These are phyloP conservation scores for Steinernema carpocapsae DNA, from an alignment of 2,888 invertebrate species.

Conservation along the genomic window DNA sequence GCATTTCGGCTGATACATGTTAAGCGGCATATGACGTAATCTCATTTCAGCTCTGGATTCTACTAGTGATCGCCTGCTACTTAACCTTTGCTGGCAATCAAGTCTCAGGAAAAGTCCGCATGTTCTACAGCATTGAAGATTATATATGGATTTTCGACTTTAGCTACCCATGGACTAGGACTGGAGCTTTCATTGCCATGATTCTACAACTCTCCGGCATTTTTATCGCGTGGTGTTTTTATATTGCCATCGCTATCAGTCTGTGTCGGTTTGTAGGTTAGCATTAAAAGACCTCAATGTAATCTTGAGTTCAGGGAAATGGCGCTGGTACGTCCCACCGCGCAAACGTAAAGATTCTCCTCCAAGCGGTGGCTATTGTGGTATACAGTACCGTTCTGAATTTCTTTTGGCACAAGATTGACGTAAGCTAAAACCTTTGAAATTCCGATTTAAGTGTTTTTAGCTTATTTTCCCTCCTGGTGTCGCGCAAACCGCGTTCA, in stretches of 20 bases:
- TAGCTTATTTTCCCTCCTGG: not conserved
- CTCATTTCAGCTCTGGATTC: constrained; percentile 10
- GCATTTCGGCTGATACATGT: too few species aligned
- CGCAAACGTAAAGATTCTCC: not conserved
- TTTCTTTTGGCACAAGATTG: constrained; percentile 3
- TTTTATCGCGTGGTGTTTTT: constrained; percentile 1
- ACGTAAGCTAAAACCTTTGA: too few species aligned
- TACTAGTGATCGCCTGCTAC: not conserved
- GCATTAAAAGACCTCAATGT: too few species aligned
- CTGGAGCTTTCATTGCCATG: not conserved
- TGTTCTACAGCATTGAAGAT: not conserved
- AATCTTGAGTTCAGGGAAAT: too few species aligned
- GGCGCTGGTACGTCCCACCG: too few species aligned
- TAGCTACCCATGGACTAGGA: not conserved
- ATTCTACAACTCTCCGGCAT: not conserved
- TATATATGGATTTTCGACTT: constrained; percentile 1
- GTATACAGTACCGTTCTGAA: constrained; percentile 1
- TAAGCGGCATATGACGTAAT: too few species aligned
- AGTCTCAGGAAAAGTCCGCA: not conserved
- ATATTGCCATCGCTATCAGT: not conserved
- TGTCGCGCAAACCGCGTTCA: not conserved
- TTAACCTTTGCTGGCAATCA: not conserved
- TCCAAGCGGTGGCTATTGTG: constrained; percentile 5
- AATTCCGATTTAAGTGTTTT: too few species aligned
- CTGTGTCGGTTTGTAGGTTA: not conserved